Conservation (phyloP, 2,888 invertebrate genomes). For the Cerastis leucographa region DNA sequence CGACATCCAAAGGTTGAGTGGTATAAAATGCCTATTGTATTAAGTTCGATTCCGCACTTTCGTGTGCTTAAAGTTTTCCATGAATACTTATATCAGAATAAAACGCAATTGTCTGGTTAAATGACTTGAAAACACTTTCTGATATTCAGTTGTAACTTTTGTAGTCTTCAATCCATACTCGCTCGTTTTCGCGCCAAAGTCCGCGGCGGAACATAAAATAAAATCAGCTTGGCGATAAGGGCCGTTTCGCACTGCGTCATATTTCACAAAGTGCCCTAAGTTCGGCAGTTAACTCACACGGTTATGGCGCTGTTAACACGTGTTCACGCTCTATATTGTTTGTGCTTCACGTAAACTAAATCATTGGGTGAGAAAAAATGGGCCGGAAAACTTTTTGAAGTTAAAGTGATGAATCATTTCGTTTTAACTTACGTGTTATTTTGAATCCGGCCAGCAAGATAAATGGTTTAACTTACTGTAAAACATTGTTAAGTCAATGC, state of each 20-base stretch:
- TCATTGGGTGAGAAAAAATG: conserved; percentile 78
- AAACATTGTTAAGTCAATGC: neutral
- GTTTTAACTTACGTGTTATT: conserved; percentile 2
- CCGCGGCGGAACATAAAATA: conserved; percentile 71
- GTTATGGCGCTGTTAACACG: conserved; percentile 90
- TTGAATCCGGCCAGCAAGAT: no score
- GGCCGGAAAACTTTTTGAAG: conserved; percentile 68
- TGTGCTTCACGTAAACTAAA: conserved; percentile 80
- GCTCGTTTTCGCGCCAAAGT: conserved; percentile 24
- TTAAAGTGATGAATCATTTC: conserved; percentile 29
- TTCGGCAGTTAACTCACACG: conserved; percentile 88
- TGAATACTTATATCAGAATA: neutral
- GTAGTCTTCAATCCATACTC: conserved; percentile 8
- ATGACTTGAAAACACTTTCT: neutral
- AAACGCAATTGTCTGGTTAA: neutral
- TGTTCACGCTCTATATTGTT: conserved; percentile 87
- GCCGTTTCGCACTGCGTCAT: conserved; percentile 86
- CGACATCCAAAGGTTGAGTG: neutral
- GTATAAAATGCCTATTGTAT: neutral
- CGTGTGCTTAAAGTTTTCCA: neutral
- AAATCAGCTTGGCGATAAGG: conserved; percentile 83
- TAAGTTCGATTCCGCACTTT: neutral
- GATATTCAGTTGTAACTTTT: neutral
- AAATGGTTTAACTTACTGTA: neutral
- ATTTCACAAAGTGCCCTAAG: conserved; percentile 89